Evolutionary conservation across 2,797 vertebrate genomes (phyloP).

Genomic region (Oreortyx pictus): DNA sequence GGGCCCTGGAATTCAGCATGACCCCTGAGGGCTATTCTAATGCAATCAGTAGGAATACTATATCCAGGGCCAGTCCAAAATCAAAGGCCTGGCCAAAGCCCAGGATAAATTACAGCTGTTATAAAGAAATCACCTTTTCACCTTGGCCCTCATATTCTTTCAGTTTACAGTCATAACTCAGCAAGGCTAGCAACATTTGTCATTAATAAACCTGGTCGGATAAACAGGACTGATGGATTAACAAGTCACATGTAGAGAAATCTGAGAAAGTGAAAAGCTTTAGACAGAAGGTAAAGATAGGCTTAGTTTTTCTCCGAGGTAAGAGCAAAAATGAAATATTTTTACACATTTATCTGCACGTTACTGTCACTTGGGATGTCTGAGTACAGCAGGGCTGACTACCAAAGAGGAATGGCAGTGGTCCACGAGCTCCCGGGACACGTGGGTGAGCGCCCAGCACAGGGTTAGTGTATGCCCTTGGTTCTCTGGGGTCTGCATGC

Average conservation of each 20-base stretch:
- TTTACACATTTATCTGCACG: background rate
- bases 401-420: too few relatives aligned
- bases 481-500: too few relatives aligned
- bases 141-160: slow-evolving; percentile 77
- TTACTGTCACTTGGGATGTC: background rate
- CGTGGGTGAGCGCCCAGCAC: background rate
- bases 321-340: background rate
- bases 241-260: slow-evolving; percentile 70
- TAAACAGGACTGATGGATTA: slow-evolving; percentile 75
- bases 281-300: slow-evolving; percentile 15
- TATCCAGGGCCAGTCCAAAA: slow-evolving; percentile 80
- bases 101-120: slow-evolving; percentile 82
- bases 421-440: background rate
- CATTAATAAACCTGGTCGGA: slow-evolving; percentile 72
- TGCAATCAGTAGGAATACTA: slow-evolving; percentile 85
- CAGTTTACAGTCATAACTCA: slow-evolving; percentile 78
- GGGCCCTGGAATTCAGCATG: slow-evolving; percentile 87
- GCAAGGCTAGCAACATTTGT: slow-evolving; percentile 75
- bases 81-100: slow-evolving; percentile 79
- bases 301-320: slow-evolving; percentile 13
- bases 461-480: background rate
- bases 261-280: slow-evolving; percentile 69
- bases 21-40: slow-evolving; percentile 85
- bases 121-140: slow-evolving; percentile 80
- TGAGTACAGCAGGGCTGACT: background rate